Conservation (phyloP, 2,113 vertebrate species). For the Vireo altiloquus region DNA sequence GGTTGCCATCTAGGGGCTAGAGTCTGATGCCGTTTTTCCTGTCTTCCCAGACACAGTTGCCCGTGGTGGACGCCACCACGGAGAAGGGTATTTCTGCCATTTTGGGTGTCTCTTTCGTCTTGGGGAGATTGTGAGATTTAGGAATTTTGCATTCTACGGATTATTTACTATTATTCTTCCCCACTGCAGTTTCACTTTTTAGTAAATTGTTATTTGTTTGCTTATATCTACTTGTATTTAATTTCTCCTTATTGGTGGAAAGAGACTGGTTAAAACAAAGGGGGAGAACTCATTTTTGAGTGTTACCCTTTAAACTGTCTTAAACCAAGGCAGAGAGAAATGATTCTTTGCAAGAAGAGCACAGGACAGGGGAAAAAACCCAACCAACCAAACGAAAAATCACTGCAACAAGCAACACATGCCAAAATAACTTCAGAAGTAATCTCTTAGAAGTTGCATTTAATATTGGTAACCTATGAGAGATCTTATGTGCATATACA, state of each 20-base stretch:
- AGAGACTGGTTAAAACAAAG: neutral
- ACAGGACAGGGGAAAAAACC: fast-evolving
- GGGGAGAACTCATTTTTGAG: neutral
- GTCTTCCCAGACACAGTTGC: fast-evolving
- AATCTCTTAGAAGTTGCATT: neutral
- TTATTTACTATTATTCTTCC: neutral
- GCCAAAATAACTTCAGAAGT: neutral
- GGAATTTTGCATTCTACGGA: neutral
- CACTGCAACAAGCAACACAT: fast-evolving
- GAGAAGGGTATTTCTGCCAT: neutral
- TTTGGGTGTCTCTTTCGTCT: neutral
- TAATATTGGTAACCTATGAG: neutral
- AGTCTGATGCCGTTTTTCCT: neutral
- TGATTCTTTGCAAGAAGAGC: neutral
- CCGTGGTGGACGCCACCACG: fast-evolving
- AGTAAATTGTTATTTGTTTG: neutral
- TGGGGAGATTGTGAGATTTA: fast-evolving
- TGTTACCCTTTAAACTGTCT: neutral
- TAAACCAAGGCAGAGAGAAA: neutral
- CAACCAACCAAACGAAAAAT: neutral
- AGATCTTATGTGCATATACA: neutral
- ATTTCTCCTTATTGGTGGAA: neutral
- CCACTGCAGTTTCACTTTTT: neutral
- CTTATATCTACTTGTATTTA: neutral
- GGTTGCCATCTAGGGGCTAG: fast-evolving